Conservation (phyloP, 2,113 vertebrate genomes). For the Pantherophis guttatus region DNA sequence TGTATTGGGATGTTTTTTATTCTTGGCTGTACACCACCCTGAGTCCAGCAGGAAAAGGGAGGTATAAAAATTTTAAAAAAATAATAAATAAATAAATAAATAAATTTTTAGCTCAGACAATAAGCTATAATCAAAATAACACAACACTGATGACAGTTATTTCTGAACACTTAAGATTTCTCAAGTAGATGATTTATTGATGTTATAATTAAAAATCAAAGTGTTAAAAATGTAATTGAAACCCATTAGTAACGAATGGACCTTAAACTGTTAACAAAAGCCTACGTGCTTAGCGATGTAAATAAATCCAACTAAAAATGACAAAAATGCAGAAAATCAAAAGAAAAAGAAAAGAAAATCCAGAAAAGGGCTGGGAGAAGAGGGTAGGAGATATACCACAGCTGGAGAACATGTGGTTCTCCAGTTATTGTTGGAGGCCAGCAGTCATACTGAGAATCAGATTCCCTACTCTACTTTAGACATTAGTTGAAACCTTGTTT, state of each 20-base stretch:
- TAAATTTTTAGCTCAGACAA: background rate
- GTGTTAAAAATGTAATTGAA: background rate
- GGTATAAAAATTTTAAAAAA: no score
- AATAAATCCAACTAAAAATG: background rate
- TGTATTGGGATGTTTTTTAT: no score
- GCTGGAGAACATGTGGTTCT: background rate
- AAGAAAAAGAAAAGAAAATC: background rate
- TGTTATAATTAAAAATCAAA: background rate
- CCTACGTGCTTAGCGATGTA: background rate
- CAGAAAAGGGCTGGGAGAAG: background rate
- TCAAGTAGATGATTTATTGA: background rate
- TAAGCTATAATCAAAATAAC: background rate
- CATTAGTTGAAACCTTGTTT: background rate
- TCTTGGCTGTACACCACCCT: no score
- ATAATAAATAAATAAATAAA: no score
- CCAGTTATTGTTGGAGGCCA: background rate
- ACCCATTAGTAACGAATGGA: background rate
- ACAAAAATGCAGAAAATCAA: background rate
- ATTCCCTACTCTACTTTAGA: background rate
- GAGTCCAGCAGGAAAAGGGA: no score
- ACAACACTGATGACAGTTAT: background rate
- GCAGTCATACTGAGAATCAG: background rate
- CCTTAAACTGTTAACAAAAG: background rate
- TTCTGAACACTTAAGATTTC: background rate
- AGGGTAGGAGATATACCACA: background rate